phyloP scores from a whole-genome alignment of 2,888 invertebrate species.

The Alloscopus bannaensis region DNA sequence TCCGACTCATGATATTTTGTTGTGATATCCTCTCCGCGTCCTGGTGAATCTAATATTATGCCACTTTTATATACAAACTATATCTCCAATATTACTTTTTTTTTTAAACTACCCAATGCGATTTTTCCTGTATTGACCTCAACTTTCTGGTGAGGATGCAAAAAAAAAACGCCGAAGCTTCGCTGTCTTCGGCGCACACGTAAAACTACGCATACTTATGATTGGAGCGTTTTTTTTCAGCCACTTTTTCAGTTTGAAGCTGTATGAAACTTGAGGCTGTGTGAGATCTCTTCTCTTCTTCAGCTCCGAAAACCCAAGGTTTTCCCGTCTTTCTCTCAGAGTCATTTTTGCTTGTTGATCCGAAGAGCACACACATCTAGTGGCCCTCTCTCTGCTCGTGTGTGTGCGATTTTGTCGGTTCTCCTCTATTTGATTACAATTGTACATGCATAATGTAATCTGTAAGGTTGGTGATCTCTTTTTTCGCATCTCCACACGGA shows the following conservation, averaged over 20 bases:
- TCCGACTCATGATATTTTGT: slow-evolving; percentile 25
- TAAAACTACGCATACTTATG: not conserved
- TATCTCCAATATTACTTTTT: no score
- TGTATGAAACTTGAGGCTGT: not conserved
- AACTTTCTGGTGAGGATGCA: slow-evolving; percentile 33
- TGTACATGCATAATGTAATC: slow-evolving; percentile 31
- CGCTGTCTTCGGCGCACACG: no score
- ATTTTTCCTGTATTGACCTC: slow-evolving; percentile 30
- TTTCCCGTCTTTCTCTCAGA: slow-evolving; percentile 1
- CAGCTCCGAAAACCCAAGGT: slow-evolving; percentile 8
- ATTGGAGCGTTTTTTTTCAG: not conserved
- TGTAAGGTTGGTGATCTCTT: slow-evolving; percentile 39
- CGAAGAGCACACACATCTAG: no score
- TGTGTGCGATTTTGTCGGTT: no score
- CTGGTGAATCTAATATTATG: slow-evolving; percentile 11
- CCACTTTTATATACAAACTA: no score
- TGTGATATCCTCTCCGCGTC: slow-evolving; percentile 8
- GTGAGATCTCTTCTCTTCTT: not conserved
- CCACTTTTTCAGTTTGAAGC: no score
- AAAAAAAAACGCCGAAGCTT: slow-evolving; percentile 18
- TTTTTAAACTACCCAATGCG: no score
- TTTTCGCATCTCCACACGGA: not conserved
- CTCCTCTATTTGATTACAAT: slow-evolving; percentile 44
- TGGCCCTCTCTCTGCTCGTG: not conserved
- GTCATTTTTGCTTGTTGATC: no score